A percentile compares a stretch with the other conserved stretches of the same genome.
These are phyloP conservation scores for Laterallus jamaicensis DNA, from an alignment of 2,113 vertebrate species.

Conservation along the genomic window DNA sequence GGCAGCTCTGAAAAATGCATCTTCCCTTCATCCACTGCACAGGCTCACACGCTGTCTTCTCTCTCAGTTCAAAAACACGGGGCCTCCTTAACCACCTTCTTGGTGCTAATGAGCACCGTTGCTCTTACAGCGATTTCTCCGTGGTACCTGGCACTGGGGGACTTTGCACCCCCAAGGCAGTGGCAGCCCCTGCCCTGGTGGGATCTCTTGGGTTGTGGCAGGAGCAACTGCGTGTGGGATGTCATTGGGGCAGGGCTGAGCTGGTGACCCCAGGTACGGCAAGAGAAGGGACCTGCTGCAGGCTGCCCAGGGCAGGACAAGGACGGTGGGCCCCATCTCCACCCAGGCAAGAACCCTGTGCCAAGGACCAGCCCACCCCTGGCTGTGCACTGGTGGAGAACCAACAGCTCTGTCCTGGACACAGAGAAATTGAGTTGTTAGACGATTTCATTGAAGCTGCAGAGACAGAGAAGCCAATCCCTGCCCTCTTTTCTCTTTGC, in stretches of 20 bases:
- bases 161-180: not conserved
- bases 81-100: not conserved
- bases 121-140: not conserved
- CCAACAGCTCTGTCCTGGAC: fast-evolving
- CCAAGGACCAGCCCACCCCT: not conserved
- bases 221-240: not conserved
- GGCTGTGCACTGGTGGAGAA: not conserved
- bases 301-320: not conserved
- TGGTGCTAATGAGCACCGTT: fast-evolving
- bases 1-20: not conserved
- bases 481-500: not conserved
- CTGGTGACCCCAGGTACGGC: fast-evolving
- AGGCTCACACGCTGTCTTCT: not conserved
- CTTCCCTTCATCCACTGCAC: not conserved
- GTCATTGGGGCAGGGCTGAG: not conserved
- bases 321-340: fast-evolving
- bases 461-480: not conserved
- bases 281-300: not conserved
- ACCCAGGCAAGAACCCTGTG: fast-evolving
- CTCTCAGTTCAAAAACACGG: not conserved
- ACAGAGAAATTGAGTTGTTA: not conserved
- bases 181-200: fast-evolving
- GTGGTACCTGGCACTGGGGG: fast-evolving
- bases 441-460: not conserved
- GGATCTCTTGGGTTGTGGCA: not conserved